phyloP scores from a whole-genome alignment of 2,888 invertebrate species.

The Lycocerus yunnanus region DNA sequence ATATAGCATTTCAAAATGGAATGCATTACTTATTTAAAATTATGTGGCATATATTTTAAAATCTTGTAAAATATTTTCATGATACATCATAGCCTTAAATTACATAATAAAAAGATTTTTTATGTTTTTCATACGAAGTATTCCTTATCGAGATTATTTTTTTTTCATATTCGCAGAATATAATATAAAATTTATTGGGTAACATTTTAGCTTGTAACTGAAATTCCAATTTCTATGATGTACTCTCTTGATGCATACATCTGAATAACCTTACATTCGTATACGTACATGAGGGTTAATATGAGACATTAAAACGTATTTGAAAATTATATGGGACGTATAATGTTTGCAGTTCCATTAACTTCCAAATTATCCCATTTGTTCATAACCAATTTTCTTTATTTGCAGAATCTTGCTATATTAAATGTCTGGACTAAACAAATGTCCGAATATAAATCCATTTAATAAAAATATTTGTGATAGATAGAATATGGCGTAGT shows the following conservation, averaged over 20 bases:
- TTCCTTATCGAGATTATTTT: neutral
- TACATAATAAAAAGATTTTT: neutral
- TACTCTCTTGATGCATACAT: neutral
- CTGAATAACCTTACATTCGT: neutral
- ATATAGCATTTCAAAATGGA: neutral
- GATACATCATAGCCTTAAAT: neutral
- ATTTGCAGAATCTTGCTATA: neutral
- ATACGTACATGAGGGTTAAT: neutral
- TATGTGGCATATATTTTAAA: neutral
- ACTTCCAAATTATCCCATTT: neutral
- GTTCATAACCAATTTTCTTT: neutral
- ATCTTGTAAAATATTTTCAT: neutral
- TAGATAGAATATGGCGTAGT: neutral
- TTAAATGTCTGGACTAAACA: neutral
- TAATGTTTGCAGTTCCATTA: neutral
- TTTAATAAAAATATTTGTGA: neutral
- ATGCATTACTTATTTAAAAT: neutral
- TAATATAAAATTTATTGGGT: neutral
- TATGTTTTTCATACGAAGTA: neutral
- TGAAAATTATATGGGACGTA: neutral
- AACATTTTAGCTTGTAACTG: neutral
- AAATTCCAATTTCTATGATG: neutral
- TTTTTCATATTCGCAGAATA: neutral
- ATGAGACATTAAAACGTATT: neutral
- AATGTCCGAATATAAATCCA: neutral